phyloP scores from a whole-genome alignment of 2,113 vertebrate genomes.

The Falcunculus frontatus region DNA sequence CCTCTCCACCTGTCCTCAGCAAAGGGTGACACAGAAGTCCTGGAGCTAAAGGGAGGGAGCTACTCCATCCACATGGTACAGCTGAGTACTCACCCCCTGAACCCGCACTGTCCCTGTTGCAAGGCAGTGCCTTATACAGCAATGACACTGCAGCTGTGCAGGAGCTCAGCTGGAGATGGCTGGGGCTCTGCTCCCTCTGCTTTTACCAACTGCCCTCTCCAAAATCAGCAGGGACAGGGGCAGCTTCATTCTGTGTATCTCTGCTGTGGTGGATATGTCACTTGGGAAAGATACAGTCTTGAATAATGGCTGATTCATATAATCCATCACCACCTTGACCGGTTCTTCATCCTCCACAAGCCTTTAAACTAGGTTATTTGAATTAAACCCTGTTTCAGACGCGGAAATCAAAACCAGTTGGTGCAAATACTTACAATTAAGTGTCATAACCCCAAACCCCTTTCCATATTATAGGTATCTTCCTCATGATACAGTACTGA shows the following conservation, averaged over 20 bases:
- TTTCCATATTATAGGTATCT: neutral
- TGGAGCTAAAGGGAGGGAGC: neutral
- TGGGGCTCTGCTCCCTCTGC: neutral
- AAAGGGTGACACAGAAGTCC: neutral
- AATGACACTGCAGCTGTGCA: accelerated
- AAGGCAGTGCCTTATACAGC: neutral
- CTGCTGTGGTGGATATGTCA: neutral
- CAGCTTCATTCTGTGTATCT: neutral
- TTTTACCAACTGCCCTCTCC: neutral
- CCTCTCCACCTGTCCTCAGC: neutral
- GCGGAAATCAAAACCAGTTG: neutral
- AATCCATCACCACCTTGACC: neutral
- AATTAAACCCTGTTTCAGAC: neutral
- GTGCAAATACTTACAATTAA: neutral
- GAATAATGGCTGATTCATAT: neutral
- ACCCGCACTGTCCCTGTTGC: neutral
- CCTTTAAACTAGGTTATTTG: neutral
- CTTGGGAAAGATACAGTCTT: neutral
- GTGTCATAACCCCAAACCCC: neutral
- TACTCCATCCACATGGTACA: accelerated
- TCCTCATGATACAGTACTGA: neutral
- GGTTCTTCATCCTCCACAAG: neutral
- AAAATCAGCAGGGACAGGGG: neutral
- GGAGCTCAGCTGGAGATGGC: neutral
- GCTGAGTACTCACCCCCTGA: neutral